phyloP scores from a whole-genome alignment of 2,888 invertebrate species.

The Mechanitis mazaeus region DNA sequence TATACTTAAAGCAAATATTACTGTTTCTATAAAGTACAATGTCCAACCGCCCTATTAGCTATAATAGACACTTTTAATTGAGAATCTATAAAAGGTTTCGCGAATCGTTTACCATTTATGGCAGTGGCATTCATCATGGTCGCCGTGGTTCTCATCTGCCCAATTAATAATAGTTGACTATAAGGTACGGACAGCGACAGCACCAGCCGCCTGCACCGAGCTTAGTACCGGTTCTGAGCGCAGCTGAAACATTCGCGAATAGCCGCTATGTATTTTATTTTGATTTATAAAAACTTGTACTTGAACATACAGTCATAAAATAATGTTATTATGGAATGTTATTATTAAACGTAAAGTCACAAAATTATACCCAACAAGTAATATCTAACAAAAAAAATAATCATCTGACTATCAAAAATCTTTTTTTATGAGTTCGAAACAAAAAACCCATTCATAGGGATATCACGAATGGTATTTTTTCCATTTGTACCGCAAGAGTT shows the following conservation, averaged over 20 bases:
- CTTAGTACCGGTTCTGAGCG: conserved; percentile 60
- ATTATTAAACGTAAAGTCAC: too few species aligned
- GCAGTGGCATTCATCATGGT: conserved; percentile 71
- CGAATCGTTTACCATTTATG: conserved; percentile 69
- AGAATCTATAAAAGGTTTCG: conserved; percentile 77
- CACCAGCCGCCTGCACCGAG: conserved; percentile 48
- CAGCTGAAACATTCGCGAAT: conserved; percentile 63
- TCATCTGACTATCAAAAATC: neutral
- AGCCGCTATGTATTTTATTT: conserved; percentile 67
- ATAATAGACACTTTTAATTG: conserved; percentile 77
- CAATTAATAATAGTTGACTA: conserved; percentile 76
- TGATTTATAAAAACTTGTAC: conserved; percentile 66
- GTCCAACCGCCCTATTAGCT: conserved; percentile 69
- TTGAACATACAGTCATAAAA: neutral
- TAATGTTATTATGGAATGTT: neutral
- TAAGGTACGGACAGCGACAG: conserved; percentile 63
- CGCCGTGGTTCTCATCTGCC: conserved; percentile 74
- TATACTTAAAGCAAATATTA: conserved; percentile 73
- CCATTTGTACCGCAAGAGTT: conserved; percentile 38
- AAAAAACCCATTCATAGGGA: conserved; percentile 5
- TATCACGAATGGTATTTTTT: conserved; percentile 25
- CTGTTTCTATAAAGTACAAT: conserved; percentile 65
- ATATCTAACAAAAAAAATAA: neutral
- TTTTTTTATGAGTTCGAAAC: conserved; percentile 5
- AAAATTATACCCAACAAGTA: too few species aligned